Conservation (phyloP, 1,140 invertebrate genomes). For the Battus philenor region DNA sequence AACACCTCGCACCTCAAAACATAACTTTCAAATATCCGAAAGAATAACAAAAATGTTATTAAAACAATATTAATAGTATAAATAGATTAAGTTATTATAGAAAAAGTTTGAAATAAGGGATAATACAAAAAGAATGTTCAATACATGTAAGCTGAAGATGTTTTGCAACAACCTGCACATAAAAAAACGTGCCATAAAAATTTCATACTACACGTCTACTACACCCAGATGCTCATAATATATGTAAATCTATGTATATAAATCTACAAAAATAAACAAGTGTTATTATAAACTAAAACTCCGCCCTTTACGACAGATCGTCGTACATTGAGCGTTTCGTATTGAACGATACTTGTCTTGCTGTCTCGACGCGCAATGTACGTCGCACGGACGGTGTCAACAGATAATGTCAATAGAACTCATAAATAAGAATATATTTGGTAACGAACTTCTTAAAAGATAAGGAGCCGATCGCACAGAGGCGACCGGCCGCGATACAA, state of each 20-base stretch:
- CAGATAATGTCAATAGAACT: slow-evolving; percentile 37
- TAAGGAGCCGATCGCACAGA: slow-evolving; percentile 47
- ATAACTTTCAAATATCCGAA: neutral
- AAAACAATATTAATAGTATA: too few relatives aligned
- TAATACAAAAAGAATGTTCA: too few relatives aligned
- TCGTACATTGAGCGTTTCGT: slow-evolving; percentile 3
- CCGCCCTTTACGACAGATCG: slow-evolving; percentile 16
- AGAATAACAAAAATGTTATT: neutral
- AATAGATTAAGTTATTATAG: too few relatives aligned
- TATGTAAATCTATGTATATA: slow-evolving; percentile 33
- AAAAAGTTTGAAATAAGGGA: too few relatives aligned
- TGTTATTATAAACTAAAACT: slow-evolving; percentile 24
- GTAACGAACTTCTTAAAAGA: slow-evolving; percentile 73
- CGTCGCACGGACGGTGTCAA: slow-evolving; percentile 21
- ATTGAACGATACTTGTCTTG: neutral
- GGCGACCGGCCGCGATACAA: slow-evolving; percentile 34
- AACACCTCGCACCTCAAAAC: too few relatives aligned
- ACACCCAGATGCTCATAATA: slow-evolving; percentile 40
- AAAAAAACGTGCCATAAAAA: slow-evolving; percentile 17
- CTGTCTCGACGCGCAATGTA: slow-evolving; percentile 6
- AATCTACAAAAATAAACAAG: slow-evolving; percentile 52
- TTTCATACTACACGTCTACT: slow-evolving; percentile 28
- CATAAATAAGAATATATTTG: slow-evolving; percentile 74
- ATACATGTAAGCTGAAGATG: too few relatives aligned
- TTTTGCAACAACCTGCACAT: slow-evolving; percentile 7